Base-by-base conservation (phyloP, 2,113 vertebrate genomes). In the Dolichotis patagonum region DNA sequence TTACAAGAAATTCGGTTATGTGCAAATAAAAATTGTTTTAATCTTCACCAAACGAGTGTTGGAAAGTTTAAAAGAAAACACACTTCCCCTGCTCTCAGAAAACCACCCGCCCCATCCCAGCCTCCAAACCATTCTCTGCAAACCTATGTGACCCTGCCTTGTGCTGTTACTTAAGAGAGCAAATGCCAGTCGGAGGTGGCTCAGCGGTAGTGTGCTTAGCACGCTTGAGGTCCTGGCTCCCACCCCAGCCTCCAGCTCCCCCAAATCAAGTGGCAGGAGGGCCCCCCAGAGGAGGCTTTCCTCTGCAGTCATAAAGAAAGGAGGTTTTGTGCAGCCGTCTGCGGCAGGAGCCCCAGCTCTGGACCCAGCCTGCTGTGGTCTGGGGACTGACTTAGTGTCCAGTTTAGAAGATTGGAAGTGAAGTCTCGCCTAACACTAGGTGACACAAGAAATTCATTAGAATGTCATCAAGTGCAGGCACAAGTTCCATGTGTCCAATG, bases 391-490 rank as follows among this genome's bases (percentile, higher is more conserved):
- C 54, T 49, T 32, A n/a, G 32, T 58, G 20, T 83, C 38, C 69
- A 67, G 38, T 41, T 58, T 71, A 38, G 30, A 35, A 46, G 83
- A 91, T 46, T 52, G 73, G 73, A 89, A 90, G 82, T 46, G 81
- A 73, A 81, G 62, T 80, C 7, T 90, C 80, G 60, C 62, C 46
- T 24, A 35, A 43, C 4, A 1, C 0, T 9, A 38, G 52, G 43
- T n/a, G 63, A 65, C 85, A 94, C 62, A 69, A 94, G 84, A 89
- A 86, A 87, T 52, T 77, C 60, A 92, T 75, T 43, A 63, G 92
- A 89, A 78, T 30, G 85, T 49, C 85, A 52, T 60, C 30, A 11
- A 86, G 35, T 30, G 11, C 54, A 78, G 83, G 30, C 83, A 49
- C 52, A n/a, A 13, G 86, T 75, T 56, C 67, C 75, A 35, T 2